Base-by-base conservation (phyloP, 1,140 invertebrate genomes). In the Babylonia areolata region DNA sequence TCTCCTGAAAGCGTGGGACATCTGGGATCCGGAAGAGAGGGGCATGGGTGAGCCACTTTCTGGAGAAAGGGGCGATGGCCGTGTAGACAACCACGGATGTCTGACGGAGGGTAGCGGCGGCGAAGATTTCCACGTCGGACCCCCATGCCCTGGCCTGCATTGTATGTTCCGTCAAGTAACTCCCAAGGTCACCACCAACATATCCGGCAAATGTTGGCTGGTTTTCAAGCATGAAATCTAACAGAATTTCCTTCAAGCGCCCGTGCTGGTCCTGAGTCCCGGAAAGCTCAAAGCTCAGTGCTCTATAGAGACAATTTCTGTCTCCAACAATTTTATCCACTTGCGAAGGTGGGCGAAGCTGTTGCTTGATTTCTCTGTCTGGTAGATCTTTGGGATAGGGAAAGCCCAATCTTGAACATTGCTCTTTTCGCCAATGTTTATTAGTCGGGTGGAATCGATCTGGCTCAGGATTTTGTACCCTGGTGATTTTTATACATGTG, bases 161-260 rank as follows among this genome's bases (percentile, higher is more conserved):
- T 77, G 73, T 77, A 37, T 77, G n/a, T 77, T 77, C 35, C n/a
- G n/a, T n/a, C n/a, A n/a, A n/a, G n/a, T n/a, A n/a, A n/a, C n/a
- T n/a, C n/a, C n/a, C n/a, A n/a, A n/a, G n/a, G n/a, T n/a, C n/a
- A n/a, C n/a, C n/a, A n/a, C n/a, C n/a, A n/a, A n/a, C n/a, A n/a
- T n/a, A n/a, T n/a, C n/a, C n/a, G n/a, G n/a, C n/a, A n/a, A n/a
- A n/a, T n/a, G n/a, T 73, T 73, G 12, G 12, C 73, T 77, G 73
- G 73, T 77, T 77, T 77, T 77, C 73, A 77, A 77, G 73, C 73
- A 77, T 77, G 33, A 77, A 77, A 77, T 77, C 73, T 77, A 77
- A 20, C 73, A 77, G 42, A 46, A 77, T 77, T 31, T 77, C 73
- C 37, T 77, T 77, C 64, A 71, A 33, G 64, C 64, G 64, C 64